Evolutionary conservation across 1,140 invertebrate genomes (phyloP).

Genomic region (Leptopilina boulardi): DNA sequence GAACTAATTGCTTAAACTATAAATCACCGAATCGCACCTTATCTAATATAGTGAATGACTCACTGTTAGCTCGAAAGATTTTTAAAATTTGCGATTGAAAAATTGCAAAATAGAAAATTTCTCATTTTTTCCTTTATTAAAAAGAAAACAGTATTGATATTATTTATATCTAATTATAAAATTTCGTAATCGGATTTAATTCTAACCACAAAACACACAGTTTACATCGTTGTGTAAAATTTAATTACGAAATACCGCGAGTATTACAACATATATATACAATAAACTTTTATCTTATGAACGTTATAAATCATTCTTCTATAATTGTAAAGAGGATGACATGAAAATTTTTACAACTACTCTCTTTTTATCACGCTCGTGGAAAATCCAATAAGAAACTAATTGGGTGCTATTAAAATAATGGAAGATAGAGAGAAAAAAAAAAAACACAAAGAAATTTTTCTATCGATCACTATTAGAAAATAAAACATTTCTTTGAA

Average conservation of each 20-base stretch:
- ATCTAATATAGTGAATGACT: not conserved
- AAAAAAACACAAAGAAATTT: no score
- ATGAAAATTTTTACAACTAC: not conserved
- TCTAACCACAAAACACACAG: conserved; percentile 2
- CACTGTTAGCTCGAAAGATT: not conserved
- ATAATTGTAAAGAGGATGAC: conserved; percentile 10
- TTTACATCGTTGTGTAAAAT: conserved; percentile 4
- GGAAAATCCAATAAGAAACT: not conserved
- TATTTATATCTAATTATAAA: not conserved
- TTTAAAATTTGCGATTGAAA: conserved; percentile 8
- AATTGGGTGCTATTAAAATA: not conserved
- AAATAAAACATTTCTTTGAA: no score
- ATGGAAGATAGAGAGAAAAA: not conserved
- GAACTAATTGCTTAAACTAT: conserved; percentile 16
- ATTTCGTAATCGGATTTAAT: not conserved
- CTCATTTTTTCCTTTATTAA: no score
- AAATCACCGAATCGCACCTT: conserved; percentile 28
- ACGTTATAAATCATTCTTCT: not conserved
- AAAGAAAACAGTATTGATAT: no score
- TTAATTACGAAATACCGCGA: not conserved
- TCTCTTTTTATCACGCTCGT: not conserved
- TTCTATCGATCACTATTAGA: not conserved
- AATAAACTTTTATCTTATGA: not conserved
- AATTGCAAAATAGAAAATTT: no score
- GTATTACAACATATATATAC: not conserved